Conservation (phyloP, 1,140 invertebrate genomes). For the Dolichoris vasculosae region DNA sequence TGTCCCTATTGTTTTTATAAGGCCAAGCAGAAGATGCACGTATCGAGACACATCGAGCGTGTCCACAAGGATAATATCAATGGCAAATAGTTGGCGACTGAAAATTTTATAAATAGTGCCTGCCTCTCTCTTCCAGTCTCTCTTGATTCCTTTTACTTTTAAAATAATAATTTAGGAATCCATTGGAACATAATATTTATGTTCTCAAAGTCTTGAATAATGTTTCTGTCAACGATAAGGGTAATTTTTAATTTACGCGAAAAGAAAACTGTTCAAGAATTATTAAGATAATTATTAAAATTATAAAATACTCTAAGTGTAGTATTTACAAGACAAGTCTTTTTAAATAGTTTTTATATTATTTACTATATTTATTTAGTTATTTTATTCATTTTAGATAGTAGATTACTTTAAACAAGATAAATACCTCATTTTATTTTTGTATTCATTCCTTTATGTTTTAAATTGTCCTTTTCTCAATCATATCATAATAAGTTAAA, state of each 20-base stretch:
- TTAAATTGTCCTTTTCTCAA: no score
- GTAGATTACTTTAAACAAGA: neutral
- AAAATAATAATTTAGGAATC: neutral
- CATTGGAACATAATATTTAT: neutral
- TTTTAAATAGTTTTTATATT: neutral
- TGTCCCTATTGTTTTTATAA: slow-evolving; percentile 23
- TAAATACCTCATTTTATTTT: neutral
- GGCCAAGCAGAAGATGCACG: slow-evolving; percentile 37
- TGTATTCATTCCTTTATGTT: neutral
- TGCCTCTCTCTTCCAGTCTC: neutral
- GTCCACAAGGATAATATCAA: slow-evolving; percentile 25
- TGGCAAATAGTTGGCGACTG: neutral
- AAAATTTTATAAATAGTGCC: neutral
- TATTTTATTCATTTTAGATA: neutral
- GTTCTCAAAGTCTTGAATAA: neutral
- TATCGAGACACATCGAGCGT: slow-evolving; percentile 8
- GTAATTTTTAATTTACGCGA: neutral
- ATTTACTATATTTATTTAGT: neutral
- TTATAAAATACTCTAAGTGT: neutral
- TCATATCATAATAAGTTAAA: no score
- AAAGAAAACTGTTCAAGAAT: neutral
- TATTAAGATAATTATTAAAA: neutral
- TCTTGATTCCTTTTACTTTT: neutral
- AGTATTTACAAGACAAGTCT: neutral
- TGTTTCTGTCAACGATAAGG: neutral